Evolutionary conservation across 2,797 vertebrate genomes (phyloP).

Genomic region (Hipposideros larvatus): DNA sequence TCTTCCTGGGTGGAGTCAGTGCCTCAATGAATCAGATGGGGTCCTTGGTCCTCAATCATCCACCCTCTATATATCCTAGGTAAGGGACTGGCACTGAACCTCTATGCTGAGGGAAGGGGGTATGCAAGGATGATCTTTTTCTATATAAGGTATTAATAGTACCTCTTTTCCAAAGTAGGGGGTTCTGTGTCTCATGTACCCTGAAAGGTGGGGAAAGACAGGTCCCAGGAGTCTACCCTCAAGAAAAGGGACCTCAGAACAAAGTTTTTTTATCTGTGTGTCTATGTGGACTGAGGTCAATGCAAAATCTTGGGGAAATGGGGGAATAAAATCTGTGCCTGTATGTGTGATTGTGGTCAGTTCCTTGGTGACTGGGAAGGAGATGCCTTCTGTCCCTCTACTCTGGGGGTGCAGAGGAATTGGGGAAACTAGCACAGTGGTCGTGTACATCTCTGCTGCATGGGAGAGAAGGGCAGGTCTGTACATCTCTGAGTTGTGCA

Average conservation of each 20-base stretch:
- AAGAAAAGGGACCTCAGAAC: not conserved
- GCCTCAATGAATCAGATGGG: not conserved
- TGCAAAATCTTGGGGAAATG: constrained; percentile 11
- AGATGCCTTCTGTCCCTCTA: constrained; percentile 10
- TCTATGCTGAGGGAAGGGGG: not conserved
- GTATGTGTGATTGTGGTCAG: not conserved
- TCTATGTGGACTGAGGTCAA: not conserved
- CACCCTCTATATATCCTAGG: constrained; percentile 9
- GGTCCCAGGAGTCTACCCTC: not conserved
- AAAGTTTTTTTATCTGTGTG: constrained; percentile 14
- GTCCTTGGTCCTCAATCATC: constrained; percentile 6
- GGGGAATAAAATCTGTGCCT: not conserved
- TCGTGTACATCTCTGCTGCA: not conserved
- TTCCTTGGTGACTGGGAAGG: not conserved
- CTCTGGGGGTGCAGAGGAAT: constrained; percentile 23
- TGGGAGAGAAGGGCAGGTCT: not conserved
- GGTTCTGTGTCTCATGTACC: not conserved
- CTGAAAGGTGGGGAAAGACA: not conserved
- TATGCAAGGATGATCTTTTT: not conserved
- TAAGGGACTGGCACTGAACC: constrained; percentile 28
- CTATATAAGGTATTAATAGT: not conserved
- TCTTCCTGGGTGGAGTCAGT: not conserved
- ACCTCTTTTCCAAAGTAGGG: not conserved
- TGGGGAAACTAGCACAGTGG: not conserved
- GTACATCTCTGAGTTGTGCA: not conserved